Evolutionary conservation across 2,113 vertebrate species (phyloP).

Genomic region (Microtus oregoni): DNA sequence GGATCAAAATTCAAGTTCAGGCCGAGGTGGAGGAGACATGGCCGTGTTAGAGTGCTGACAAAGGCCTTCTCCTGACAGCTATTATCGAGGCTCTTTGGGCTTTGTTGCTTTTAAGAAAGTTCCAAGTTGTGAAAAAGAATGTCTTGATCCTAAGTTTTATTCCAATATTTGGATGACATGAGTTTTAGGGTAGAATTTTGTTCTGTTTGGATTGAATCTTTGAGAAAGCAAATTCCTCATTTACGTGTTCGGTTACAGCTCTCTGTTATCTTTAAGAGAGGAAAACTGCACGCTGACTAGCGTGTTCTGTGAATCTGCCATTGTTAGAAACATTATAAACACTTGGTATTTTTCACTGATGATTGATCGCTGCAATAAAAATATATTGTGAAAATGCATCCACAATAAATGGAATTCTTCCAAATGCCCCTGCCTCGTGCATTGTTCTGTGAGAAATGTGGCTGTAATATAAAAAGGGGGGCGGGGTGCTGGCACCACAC

Average conservation of each 20-base stretch:
- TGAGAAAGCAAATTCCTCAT: conserved; percentile 74
- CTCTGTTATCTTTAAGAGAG: conserved; percentile 86
- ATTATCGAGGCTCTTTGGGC: background rate
- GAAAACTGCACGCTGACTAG: conserved; percentile 86
- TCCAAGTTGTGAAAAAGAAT: conserved; percentile 59
- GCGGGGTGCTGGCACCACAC: background rate
- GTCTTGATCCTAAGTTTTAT: conserved; percentile 67
- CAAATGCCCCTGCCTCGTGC: conserved; percentile 70
- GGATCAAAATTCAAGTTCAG: conserved; percentile 70
- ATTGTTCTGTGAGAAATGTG: conserved; percentile 41
- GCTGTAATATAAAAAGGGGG: conserved; percentile 34
- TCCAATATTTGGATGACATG: conserved; percentile 81
- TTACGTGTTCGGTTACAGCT: conserved; percentile 78
- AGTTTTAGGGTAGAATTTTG: conserved; percentile 67
- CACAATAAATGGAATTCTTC: conserved; percentile 96
- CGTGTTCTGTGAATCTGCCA: conserved; percentile 88
- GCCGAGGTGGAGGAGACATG: background rate
- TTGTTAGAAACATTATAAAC: conserved; percentile 84
- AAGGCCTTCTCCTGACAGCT: conserved; percentile 62
- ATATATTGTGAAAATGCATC: conserved; percentile 93
- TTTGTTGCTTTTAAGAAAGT: conserved; percentile 56
- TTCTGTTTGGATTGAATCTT: conserved; percentile 71
- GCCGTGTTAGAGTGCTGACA: conserved; percentile 46
- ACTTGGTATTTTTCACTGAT: conserved; percentile 89
- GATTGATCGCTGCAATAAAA: conserved; percentile 90